Conservation (phyloP, 2,888 invertebrate genomes). For the Caenorhabditis sp. region DNA sequence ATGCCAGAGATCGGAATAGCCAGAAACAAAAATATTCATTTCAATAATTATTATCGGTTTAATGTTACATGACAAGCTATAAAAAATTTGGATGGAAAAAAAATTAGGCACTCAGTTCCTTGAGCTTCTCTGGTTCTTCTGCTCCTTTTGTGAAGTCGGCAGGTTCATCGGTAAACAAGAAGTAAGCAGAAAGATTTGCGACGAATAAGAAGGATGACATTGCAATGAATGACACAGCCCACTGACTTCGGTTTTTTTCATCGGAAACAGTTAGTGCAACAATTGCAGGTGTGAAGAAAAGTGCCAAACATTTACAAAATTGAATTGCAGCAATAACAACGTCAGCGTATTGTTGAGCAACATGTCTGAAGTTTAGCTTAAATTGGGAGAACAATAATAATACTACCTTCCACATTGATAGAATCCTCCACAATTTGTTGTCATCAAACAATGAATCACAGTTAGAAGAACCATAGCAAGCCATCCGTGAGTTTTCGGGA, state of each 20-base stretch:
- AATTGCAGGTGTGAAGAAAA: conserved; percentile 30
- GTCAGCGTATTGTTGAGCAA: conserved; percentile 30
- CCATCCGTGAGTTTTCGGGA: conserved; percentile 19
- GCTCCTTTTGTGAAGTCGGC: conserved; percentile 18
- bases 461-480: conserved; percentile 24
- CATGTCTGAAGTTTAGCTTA: not conserved
- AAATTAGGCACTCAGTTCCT: not conserved
- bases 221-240: conserved; percentile 20
- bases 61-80: no score
- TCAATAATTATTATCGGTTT: no score
- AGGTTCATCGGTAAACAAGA: conserved; percentile 20
- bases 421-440: conserved; percentile 33
- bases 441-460: conserved; percentile 21
- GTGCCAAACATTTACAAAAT: conserved; percentile 35
- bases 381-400: not conserved
- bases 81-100: not conserved
- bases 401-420: conserved; percentile 26
- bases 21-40: no score
- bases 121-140: not conserved
- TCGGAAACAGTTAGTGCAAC: conserved; percentile 20
- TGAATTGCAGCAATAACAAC: conserved; percentile 39
- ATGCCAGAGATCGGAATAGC: no score
- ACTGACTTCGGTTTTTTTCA: conserved; percentile 20
- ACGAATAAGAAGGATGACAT: conserved; percentile 20
- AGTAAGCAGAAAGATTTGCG: conserved; percentile 18